Evolutionary conservation across 2,888 invertebrate genomes (phyloP).

Genomic region (Lomographa bimaculata): DNA sequence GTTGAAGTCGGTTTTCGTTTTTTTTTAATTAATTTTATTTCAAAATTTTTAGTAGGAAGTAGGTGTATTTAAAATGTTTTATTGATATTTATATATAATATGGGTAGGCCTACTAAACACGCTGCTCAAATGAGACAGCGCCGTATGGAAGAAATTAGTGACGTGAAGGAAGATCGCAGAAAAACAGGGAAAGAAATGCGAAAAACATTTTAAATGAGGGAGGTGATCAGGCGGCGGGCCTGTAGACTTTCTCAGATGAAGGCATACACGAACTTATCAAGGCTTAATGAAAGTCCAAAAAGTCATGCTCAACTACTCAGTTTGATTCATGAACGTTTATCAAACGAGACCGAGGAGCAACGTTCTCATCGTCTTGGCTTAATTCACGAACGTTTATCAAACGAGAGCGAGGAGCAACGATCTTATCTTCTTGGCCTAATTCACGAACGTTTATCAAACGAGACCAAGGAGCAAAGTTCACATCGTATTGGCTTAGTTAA

Average conservation of each 20-base stretch:
- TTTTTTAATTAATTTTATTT: neutral
- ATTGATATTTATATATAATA: too few relatives aligned
- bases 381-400: neutral
- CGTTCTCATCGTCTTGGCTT: neutral
- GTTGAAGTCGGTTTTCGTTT: neutral
- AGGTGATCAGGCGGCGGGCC: neutral
- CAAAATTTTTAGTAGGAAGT: neutral
- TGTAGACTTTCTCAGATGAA: neutral
- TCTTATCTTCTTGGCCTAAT: neutral
- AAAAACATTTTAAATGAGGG: neutral
- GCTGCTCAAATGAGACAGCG: neutral
- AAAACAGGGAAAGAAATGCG: neutral
- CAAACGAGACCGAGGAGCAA: neutral
- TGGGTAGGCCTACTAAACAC: neutral
- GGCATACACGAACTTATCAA: neutral
- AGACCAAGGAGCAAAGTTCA: neutral
- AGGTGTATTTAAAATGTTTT: neutral
- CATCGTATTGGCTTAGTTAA: too few relatives aligned
- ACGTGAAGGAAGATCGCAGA: neutral
- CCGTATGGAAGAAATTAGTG: neutral
- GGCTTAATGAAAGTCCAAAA: neutral
- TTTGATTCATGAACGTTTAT: neutral
- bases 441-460: neutral
- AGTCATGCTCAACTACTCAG: neutral
- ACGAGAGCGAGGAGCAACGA: too few relatives aligned